These are phyloP conservation scores for Busseola fusca DNA, from an alignment of 2,888 invertebrate genomes.

Conservation along the genomic window DNA sequence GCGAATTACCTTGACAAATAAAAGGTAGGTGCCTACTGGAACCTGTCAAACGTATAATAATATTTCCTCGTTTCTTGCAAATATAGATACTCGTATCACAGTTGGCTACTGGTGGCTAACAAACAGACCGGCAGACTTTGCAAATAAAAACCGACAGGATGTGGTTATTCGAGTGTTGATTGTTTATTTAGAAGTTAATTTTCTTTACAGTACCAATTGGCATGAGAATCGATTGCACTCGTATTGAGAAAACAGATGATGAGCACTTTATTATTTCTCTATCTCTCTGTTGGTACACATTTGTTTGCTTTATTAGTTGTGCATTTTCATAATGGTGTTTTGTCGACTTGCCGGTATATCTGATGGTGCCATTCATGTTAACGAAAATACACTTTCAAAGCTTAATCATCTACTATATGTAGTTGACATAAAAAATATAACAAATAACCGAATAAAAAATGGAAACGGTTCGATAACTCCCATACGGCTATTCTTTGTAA, in stretches of 20 bases:
- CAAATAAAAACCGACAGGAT: constrained; percentile 53
- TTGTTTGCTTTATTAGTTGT: constrained; percentile 28
- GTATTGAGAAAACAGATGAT: constrained; percentile 45
- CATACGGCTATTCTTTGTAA: constrained; percentile 3
- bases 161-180: constrained; percentile 45
- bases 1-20: constrained; percentile 53
- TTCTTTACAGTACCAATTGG: constrained; percentile 51
- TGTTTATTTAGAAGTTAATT: constrained; percentile 55
- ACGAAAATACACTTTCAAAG: constrained; percentile 23
- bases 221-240: constrained; percentile 32
- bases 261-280: constrained; percentile 38
- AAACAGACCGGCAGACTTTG: constrained; percentile 45
- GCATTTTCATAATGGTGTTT: constrained; percentile 31
- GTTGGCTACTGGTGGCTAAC: constrained; percentile 44
- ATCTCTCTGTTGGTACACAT: constrained; percentile 24
- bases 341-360: constrained; percentile 21
- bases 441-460: neutral
- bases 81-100: constrained; percentile 24
- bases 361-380: constrained; percentile 8
- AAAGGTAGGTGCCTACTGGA: constrained; percentile 31
- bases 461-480: constrained; percentile 7
- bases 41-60: constrained; percentile 45
- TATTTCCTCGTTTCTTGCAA: constrained; percentile 44
- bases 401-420: constrained; percentile 15
- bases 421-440: constrained; percentile 14